Evolutionary conservation across 53 echinoderm and acorn worm genomes (phyloP), one percentile per base, ranked within the genome.

Genomic region (Pentamera pediparva): DNA sequence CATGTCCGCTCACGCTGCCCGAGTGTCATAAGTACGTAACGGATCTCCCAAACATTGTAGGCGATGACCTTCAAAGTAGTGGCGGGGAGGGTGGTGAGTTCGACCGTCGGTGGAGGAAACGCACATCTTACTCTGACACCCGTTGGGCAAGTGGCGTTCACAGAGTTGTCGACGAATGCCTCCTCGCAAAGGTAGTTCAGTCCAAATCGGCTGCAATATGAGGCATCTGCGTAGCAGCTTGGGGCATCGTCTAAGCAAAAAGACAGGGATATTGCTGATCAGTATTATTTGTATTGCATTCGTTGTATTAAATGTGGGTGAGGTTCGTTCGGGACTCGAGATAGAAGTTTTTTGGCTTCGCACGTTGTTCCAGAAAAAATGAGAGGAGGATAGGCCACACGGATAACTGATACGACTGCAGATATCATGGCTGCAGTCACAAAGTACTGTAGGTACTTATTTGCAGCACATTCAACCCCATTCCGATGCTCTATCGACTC

Each of bases 1-100:
- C 94, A 93, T 21, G 94, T 90, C 1, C 94, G 81, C 48, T 93
- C 89, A 17, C 90, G 84, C 69, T 93, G 94, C 15, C 90, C 94
- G 45, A 39, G 80, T 63, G 82, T 87, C 21, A 78, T 61, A 11
- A 63, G 41, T 0, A 82, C 57, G 48, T 93, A 93, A 3, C 78
- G 69, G 25, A 93, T 70, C 65, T 93, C 94, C 89, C 87, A 93
- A 7, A 90, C 79, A 53, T 93, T 93, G 76, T 93, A 93, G 15
- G 87, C 40, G 29, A 93, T 64, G 15, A 93, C 78, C 20, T 81
- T 84, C 9, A 93, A 35, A 22, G 84, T 87, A 6, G 75, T 84
- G 30, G 64, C 85, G 18, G 94, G 84, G 17, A 81, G 62, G 41
- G 78, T 73, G 22, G 54, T 45, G 21, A 78, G 47, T 15, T 87